Base-by-base conservation (phyloP, 1,140 invertebrate species). In the Bursaphelenchus mucronatus region DNA sequence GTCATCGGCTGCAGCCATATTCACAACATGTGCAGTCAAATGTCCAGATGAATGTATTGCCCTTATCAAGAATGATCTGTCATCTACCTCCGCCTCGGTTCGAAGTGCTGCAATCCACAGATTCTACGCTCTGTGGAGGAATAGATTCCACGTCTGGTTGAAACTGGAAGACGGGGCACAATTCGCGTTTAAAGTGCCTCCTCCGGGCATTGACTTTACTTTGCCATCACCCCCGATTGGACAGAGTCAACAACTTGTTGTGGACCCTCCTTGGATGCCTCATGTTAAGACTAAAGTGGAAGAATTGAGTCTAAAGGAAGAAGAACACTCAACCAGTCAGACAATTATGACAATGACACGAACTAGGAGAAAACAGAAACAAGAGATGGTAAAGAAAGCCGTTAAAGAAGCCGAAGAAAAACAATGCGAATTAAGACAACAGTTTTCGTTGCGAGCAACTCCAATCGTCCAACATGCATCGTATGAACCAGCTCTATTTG, bases 211-310 rank as follows among this genome's bases (percentile, higher is more conserved):
- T 68, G 96, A 99, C 79, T 99, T 98, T 79, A 98, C 94, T 0
- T 83, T 98, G 15, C 95, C 95, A 0, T 98, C 94, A 0, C 96
- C 96, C 0, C 94, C 95, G 82, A 97, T 99, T 72, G 95, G 95
- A 5, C 91, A 94, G 82, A 91, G 89, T 41, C 83, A 92, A 63
- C 89, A 91, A 2, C 73, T 71, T 7, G 92, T 97, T 1, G 91
- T 97, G 0, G 95, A 98, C 85, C 94, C 96, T 17, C 94, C 95
- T 0, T 99, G 95, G 95, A 92, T 92, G 87, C 92, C 96, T 0
- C 89, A 93, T 79, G 90, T 92, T 13, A 96, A 96, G 83, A 92
- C 92, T 9, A 97, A 97, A 84, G 92, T 98, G 39, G 94, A 98
- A 85, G 94, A 97, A 85, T 92, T 97, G 63, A 94, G 94, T 0